Conservation (phyloP, 2,888 invertebrate species). For the Xanthia togata region DNA sequence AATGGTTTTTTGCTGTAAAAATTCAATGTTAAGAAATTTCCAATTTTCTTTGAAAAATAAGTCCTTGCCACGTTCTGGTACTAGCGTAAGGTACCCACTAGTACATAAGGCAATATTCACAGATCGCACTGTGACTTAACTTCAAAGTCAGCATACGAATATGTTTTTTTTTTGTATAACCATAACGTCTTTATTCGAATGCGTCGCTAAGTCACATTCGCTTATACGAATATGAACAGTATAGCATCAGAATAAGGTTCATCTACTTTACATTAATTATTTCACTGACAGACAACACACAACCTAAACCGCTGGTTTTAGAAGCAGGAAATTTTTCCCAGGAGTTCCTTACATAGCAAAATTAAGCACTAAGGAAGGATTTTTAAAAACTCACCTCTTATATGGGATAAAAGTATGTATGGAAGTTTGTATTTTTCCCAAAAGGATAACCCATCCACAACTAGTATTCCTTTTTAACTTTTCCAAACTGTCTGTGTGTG, state of each 20-base stretch:
- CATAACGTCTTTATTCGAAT: background rate
- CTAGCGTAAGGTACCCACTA: background rate
- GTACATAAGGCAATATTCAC: background rate
- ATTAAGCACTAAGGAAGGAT: too few species aligned
- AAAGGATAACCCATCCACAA: too few species aligned
- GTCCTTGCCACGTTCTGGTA: background rate
- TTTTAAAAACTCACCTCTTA: background rate
- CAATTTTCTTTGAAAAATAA: slow-evolving; percentile 39
- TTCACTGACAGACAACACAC: too few species aligned
- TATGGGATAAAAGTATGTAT: background rate
- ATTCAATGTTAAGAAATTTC: slow-evolving; percentile 4
- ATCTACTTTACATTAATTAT: background rate
- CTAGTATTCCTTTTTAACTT: too few species aligned
- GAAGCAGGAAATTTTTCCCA: too few species aligned
- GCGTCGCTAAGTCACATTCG: background rate
- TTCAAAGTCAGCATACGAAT: background rate
- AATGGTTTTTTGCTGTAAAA: slow-evolving; percentile 1
- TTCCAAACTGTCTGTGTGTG: too few species aligned
- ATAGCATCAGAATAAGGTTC: background rate
- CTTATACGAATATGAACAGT: background rate
- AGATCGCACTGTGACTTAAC: background rate
- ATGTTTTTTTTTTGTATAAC: too few species aligned
- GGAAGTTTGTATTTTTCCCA: too few species aligned
- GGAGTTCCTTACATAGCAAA: too few species aligned
- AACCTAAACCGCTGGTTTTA: too few species aligned